Evolutionary conservation across 2,113 vertebrate genomes (phyloP).

Genomic region (Cisticola juncidis): DNA sequence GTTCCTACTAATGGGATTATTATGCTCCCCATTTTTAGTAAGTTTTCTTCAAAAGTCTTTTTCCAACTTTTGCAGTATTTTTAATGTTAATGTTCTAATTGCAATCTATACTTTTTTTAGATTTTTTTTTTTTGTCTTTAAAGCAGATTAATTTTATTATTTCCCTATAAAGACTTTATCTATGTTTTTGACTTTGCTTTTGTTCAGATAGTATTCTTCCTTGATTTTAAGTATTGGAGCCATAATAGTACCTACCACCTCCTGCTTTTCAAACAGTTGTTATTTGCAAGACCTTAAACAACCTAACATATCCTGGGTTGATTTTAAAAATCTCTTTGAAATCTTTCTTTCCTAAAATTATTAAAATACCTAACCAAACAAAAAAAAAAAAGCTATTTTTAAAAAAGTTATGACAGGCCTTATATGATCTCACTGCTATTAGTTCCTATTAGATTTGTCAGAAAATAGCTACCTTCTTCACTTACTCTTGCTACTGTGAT

Average conservation of each 20-base stretch:
- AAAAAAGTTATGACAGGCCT: background rate
- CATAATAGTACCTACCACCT: background rate
- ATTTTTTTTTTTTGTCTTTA: background rate
- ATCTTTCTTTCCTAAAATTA: background rate
- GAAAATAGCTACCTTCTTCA: background rate
- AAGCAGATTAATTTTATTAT: background rate
- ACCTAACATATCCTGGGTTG: background rate
- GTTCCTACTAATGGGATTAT: background rate
- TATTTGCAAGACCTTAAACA: background rate
- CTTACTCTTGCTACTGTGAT: background rate
- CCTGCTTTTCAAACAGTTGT: background rate
- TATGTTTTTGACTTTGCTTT: background rate
- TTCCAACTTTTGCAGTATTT: background rate
- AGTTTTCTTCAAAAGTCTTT: background rate
- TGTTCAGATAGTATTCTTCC: background rate
- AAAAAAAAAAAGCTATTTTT: background rate
- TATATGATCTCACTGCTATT: background rate
- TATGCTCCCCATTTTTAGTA: background rate
- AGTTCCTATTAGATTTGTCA: background rate
- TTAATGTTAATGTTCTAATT: background rate
- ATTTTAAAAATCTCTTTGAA: background rate
- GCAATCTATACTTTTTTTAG: background rate
- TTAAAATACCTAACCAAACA: background rate
- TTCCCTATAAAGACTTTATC: background rate
- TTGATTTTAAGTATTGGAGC: background rate